Evolutionary conservation across 2,113 vertebrate genomes (phyloP), one percentile per base, ranked within the genome.

Genomic region (Chrysemys picta): DNA sequence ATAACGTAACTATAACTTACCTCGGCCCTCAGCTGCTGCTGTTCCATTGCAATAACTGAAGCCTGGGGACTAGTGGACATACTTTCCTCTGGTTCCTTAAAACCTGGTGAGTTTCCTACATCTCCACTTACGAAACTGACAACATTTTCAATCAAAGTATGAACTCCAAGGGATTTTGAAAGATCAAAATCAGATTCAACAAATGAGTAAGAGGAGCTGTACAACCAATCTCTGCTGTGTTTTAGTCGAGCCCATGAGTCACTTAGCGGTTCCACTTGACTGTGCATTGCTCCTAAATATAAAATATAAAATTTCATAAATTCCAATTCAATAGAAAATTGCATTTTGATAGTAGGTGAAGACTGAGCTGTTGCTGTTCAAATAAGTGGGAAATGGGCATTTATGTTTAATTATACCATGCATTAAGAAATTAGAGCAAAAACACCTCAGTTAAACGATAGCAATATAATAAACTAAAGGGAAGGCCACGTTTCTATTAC

Each of bases 41-140:
- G 99, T 88, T 99, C 99, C 99, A 99, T 99, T 79, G 99, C 99
- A 97, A 99, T 97, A 89, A 99, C 87, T 6, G 98, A 99, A 1
- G 99, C 99, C 95, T 99, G 99, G 0, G 99, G 99, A 95, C 99
- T 99, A 80, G 99, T 99, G 88, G 99, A 99, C 99, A 99, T 99
- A 69, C 98, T 99, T 96, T 99, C 99, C 79, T 99, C 99, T 0
- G 99, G 99, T 86, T 99, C 99, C 96, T 99, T 99, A 98, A 99
- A 99, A 84, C 98, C 99, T 2, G 99, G 99, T 0, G 99, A 98
- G 88, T 98, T 99, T 54, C 99, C 99, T 93, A 99, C 98, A 83
- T 99, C 99, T 5, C 99, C 99, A 79, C 99, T 99, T 94, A 99
- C 98, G 97, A 99, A 99, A 97, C 99, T 99, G 57, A 99, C 98